Evolutionary conservation across 2,797 vertebrate genomes (phyloP), one percentile per base, ranked within the genome.

Genomic region (Hyperoplus immaculatus): DNA sequence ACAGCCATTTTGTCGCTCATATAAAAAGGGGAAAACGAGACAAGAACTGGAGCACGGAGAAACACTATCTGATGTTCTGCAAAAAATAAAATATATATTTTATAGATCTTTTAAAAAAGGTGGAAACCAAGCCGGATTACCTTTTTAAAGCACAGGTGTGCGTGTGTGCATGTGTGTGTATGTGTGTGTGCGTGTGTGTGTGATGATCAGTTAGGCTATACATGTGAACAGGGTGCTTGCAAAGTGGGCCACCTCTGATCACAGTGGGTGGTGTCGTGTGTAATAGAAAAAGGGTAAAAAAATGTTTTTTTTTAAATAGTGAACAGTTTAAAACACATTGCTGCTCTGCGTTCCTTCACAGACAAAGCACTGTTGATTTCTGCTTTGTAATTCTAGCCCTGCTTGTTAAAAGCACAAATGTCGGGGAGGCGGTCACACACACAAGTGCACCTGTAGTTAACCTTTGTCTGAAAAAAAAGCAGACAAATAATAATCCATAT

Each of bases 401-500:
- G 47, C 77, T 76, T 68, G 67, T 65, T 77, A 72, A 81, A 82
- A 85, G 75, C 68, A 69, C 69, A 73, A 65, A 72, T 18, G 76
- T 67, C 12, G 29, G 29, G 29, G 29, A 79, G 74, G 36, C n/a
- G 76, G 56, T 76, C 70, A 45, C 72, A 81, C 67, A 56, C 67
- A 56, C 70, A 43, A 64, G 54, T 21, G 8, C 79, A 79, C 80
- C 83, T 82, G 86, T 78, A 72, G 79, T 84, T 88, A 77, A 86
- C 81, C 84, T 84, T 78, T 73, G 76, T 74, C 72, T 70, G 70
- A 68, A 73, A 74, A 81, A 68, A 73, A 74, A 81, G 54, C 81
- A 78, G 58, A 75, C 77, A 83, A 51, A 86, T 73, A 84, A 81
- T 79, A 81, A 88, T 81, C 77, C 79, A 80, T 75, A 69, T 36